These are phyloP conservation scores for Rhipidura dahli DNA, from an alignment of 2,113 vertebrate species.

Conservation along the genomic window DNA sequence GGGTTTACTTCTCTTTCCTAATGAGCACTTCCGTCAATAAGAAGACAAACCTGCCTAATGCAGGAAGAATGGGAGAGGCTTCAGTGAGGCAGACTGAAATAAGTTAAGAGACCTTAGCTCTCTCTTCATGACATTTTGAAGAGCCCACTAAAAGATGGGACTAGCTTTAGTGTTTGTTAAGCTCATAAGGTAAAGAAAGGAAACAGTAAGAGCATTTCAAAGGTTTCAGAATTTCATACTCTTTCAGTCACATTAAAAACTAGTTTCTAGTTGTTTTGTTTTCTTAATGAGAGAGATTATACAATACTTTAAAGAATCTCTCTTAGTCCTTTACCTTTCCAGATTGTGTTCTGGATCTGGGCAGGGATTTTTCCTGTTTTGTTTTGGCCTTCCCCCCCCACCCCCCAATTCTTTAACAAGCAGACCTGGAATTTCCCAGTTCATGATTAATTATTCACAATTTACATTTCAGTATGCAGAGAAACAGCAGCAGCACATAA, in stretches of 20 bases:
- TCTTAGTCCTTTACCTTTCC: neutral
- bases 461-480: neutral
- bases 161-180: neutral
- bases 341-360: neutral
- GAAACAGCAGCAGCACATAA: neutral
- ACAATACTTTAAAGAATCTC: neutral
- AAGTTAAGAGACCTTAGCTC: neutral
- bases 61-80: neutral
- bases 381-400: fast-evolving
- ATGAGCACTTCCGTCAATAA: neutral
- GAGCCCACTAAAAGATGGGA: neutral
- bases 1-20: neutral
- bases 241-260: neutral
- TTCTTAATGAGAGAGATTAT: neutral
- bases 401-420: neutral
- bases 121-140: neutral
- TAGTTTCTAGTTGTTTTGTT: neutral
- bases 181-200: neutral
- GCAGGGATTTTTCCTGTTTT: neutral
- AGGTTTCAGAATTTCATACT: neutral
- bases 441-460: neutral
- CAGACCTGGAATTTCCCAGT: neutral
- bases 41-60: neutral
- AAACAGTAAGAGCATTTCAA: neutral
- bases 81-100: neutral